Percentiles rank a stretch among this genome's conserved stretches.
These are phyloP conservation scores for Teleopsis dalmanni DNA, from an alignment of 1,140 invertebrate species.

Conservation along the genomic window DNA sequence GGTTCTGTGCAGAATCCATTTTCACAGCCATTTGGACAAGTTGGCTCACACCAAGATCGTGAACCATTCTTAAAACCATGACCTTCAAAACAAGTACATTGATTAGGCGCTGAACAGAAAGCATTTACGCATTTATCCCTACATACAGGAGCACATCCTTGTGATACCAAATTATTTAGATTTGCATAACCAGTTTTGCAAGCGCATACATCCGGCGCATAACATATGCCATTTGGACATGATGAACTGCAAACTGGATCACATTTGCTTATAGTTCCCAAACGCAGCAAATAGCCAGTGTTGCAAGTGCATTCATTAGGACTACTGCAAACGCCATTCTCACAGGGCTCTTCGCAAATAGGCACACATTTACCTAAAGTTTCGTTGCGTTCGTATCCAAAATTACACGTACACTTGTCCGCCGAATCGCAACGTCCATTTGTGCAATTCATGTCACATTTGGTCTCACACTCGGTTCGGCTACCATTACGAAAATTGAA, in stretches of 20 bases:
- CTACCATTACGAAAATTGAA: conserved; percentile 21
- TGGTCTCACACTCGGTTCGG: conserved; percentile 20
- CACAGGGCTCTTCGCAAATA: conserved; percentile 50
- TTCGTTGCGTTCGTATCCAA: conserved; percentile 46
- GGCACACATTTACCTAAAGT: conserved; percentile 46
- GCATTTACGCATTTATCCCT: conserved; percentile 26
- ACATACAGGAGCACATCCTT: conserved; percentile 42
- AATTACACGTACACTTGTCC: conserved; percentile 50
- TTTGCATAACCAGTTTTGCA: conserved; percentile 36
- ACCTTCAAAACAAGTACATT: conserved; percentile 42
- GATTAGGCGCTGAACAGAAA: conserved; percentile 45
- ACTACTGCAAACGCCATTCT: conserved; percentile 53
- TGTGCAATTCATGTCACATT: conserved; percentile 48
- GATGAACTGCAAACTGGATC: conserved; percentile 30
- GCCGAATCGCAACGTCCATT: conserved; percentile 51
- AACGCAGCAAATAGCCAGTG: conserved; percentile 18
- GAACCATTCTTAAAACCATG: conserved; percentile 23
- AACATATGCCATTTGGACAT: conserved; percentile 39
- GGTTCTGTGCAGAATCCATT: conserved; percentile 35
- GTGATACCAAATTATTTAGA: conserved; percentile 6
- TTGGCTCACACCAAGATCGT: conserved; percentile 26
- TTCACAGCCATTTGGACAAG: conserved; percentile 29
- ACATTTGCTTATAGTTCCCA: conserved; percentile 18
- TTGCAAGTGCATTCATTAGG: conserved; percentile 51
- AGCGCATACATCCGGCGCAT: conserved; percentile 40